Conservation (phyloP, 2,888 invertebrate species). For the Drosophila nr. fundita region DNA sequence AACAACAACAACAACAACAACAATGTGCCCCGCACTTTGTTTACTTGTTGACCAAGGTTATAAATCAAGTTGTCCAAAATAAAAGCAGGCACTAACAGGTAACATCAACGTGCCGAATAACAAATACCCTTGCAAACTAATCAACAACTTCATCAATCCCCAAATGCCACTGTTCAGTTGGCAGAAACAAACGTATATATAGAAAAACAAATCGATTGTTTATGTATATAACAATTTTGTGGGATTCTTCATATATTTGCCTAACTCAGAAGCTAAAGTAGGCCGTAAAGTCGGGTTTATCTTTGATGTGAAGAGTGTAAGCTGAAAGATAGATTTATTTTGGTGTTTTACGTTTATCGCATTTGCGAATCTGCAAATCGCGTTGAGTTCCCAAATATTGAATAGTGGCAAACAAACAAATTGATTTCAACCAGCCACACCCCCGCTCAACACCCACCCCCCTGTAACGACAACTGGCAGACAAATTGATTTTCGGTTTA, state of each 20-base stretch:
- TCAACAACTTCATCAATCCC: neutral
- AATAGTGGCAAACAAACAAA: conserved; percentile 49
- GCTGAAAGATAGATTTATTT: conserved; percentile 35
- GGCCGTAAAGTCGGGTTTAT: neutral
- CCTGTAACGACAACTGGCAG: conserved; percentile 39
- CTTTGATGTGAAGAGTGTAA: conserved; percentile 7
- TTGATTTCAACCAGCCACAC: conserved; percentile 22
- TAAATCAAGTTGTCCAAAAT: conserved; percentile 61
- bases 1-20: conserved; percentile 18
- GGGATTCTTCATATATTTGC: neutral
- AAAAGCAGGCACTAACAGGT: conserved; percentile 20
- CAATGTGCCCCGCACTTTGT: conserved; percentile 46
- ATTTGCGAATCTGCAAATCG: conserved; percentile 40
- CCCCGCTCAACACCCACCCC: neutral
- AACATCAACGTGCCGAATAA: neutral
- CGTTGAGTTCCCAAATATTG: conserved; percentile 52
- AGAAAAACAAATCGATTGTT: neutral
- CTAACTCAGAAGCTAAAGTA: neutral
- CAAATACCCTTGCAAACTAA: conserved; percentile 10
- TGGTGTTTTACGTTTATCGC: conserved; percentile 47
- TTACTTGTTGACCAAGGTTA: conserved; percentile 61
- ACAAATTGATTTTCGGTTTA: conserved; percentile 62
- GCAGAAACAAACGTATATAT: neutral
- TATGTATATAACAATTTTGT: neutral
- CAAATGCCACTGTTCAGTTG: neutral